Evolutionary conservation across 1,140 invertebrate species (phyloP), one percentile per base, ranked within the genome.

Genomic region (Condylostylus longicornis): DNA sequence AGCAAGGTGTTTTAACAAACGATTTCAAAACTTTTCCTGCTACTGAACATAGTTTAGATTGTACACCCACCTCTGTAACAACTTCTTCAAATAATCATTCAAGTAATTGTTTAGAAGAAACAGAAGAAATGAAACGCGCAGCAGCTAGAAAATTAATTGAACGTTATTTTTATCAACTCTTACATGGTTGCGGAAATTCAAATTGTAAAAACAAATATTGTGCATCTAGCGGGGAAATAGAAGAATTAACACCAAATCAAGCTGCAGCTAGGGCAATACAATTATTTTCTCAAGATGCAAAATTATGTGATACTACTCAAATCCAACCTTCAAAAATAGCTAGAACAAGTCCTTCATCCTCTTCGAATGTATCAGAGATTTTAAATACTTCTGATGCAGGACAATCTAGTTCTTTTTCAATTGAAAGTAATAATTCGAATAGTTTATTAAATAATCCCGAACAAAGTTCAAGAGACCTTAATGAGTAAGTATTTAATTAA

Each of bases 121-220:
- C 66, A 50, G 73, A 73, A 65, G 75, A 76, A 51, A 84, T 85
- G 82, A 91, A 90, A 69, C 71, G 86, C 48, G 78, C 80, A 43
- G 81, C 83, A 43, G 85, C 82, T 17, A 84, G 77, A 58, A 81
- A 85, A 61, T 65, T 89, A 29, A 91, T 93, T 42, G 83, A 90
- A 61, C 75, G 80, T 46, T 93, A 91, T 63, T 94, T 91, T 61
- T 87, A 86, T 64, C 85, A 91, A 64, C 65, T 94, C 37, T 79
- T 79, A 10, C 79, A 89, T 61, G 88, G 88, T 40, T 94, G 88
- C 66, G 87, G 87, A 6, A 84, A 89, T 58, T 64, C 72, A 7
- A 67, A 74, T 37, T 93, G 88, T 64, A 70, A 74, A 44, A 94
- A 93, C 67, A 70, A 74, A 50, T 69, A 81, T 57, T 94, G 88